These are phyloP conservation scores for Sebastiscus tertius DNA, from an alignment of 2,797 vertebrate species.

Conservation along the genomic window DNA sequence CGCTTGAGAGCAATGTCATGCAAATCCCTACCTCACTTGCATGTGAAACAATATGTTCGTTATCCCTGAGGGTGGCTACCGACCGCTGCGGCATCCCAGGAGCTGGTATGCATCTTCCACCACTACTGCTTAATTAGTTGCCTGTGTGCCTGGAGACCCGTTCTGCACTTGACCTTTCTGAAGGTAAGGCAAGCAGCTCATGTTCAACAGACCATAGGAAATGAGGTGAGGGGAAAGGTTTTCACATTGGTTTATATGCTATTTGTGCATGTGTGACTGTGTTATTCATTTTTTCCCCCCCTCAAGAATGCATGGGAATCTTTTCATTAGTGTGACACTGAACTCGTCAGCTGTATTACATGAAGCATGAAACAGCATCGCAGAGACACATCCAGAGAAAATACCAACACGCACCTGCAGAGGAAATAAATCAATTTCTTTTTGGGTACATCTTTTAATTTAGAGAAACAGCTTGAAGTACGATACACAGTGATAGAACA, in stretches of 20 bases:
- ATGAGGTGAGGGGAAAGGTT: slow-evolving; percentile 68
- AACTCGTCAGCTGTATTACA: slow-evolving; percentile 48
- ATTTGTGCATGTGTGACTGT: slow-evolving; percentile 7
- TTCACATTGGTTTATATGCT: slow-evolving; percentile 12
- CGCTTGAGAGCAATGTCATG: slow-evolving; percentile 51
- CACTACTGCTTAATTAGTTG: slow-evolving; percentile 78
- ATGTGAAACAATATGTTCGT: slow-evolving; percentile 68
- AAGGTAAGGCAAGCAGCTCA: slow-evolving; percentile 72
- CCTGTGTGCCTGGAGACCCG: slow-evolving; percentile 70
- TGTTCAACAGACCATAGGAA: slow-evolving; percentile 76
- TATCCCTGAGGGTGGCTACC: slow-evolving; percentile 57
- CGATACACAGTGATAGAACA: slow-evolving; percentile 28
- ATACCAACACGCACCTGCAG: slow-evolving; percentile 9
- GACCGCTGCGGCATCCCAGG: slow-evolving; percentile 59
- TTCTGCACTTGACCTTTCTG: slow-evolving; percentile 82
- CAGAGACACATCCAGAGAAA: slow-evolving; percentile 27
- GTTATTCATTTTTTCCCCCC: neutral
- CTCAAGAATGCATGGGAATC: slow-evolving; percentile 33
- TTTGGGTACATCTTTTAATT: slow-evolving; percentile 48
- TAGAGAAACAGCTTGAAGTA: slow-evolving; percentile 52
- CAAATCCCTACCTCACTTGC: slow-evolving; percentile 62
- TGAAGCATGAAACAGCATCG: slow-evolving; percentile 46
- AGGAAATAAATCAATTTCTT: slow-evolving; percentile 29
- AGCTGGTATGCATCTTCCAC: slow-evolving; percentile 60
- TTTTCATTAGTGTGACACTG: slow-evolving; percentile 62